A percentile compares a stretch with the other conserved stretches of the same genome.
Conservation (phyloP, 2,888 invertebrate species). For the Drosophila greeni region DNA sequence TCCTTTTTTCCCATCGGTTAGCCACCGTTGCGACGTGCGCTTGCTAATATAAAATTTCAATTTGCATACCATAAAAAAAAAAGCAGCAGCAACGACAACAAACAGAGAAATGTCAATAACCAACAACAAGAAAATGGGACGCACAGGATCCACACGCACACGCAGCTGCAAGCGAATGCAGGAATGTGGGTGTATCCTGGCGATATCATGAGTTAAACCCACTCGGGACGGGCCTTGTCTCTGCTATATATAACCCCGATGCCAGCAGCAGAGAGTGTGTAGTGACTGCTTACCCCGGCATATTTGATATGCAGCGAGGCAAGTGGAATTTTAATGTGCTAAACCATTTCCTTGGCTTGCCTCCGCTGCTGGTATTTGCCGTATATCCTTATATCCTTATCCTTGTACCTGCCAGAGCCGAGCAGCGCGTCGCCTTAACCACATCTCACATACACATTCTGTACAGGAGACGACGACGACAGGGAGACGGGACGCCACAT, state of each 20-base stretch:
- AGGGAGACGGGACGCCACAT: background rate
- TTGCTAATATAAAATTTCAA: constrained; percentile 67
- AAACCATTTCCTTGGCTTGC: constrained; percentile 68
- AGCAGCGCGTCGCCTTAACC: constrained; percentile 17
- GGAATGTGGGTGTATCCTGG: constrained; percentile 7
- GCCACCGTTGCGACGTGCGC: constrained; percentile 37
- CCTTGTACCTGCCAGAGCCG: constrained; percentile 17
- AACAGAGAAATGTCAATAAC: constrained; percentile 56
- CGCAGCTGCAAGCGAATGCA: constrained; percentile 42
- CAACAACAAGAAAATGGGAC: constrained; percentile 56
- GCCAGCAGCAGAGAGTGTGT: constrained; percentile 2
- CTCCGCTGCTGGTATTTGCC: constrained; percentile 52
- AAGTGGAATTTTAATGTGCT: constrained; percentile 73
- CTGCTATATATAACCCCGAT: constrained; percentile 14
- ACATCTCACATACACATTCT: constrained; percentile 40
- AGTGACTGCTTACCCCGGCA: constrained; percentile 52
- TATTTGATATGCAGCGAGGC: constrained; percentile 72
- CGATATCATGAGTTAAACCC: constrained; percentile 59
- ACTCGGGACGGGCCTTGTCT: constrained; percentile 27
- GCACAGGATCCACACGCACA: constrained; percentile 20
- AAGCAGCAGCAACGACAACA: background rate
- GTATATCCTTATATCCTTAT: constrained; percentile 36
- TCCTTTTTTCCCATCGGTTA: constrained; percentile 37
- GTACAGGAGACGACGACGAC: constrained; percentile 26
- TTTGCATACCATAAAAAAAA: constrained; percentile 65